Evolutionary conservation across 2,797 vertebrate species (phyloP).

Genomic region (Botia almorhae): DNA sequence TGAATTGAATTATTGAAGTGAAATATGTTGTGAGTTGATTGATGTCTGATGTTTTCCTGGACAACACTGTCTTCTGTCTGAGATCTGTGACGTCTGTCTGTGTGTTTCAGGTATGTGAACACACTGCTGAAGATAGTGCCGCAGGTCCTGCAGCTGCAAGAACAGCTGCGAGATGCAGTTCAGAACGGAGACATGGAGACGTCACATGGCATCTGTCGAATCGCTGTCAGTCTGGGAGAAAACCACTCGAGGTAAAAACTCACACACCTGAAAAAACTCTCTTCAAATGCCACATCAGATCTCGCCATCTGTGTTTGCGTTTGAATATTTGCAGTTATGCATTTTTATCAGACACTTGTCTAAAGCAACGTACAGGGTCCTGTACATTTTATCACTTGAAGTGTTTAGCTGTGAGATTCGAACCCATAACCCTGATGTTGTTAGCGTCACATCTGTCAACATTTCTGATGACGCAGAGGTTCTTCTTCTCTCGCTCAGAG

Average conservation of each 20-base stretch:
- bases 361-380: no score
- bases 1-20: no score
- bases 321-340: no score
- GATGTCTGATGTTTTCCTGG: no score
- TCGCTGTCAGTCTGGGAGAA: conserved; percentile 93
- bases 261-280: conserved; percentile 17
- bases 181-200: conserved; percentile 99
- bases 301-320: no score
- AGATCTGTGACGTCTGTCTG: background rate
- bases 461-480: background rate
- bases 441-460: no score
- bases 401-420: no score
- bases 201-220: conserved; percentile 95
- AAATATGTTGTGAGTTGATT: no score
- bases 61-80: no score
- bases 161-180: conserved; percentile 93
- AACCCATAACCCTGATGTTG: no score
- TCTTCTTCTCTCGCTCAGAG: conserved; percentile 71
- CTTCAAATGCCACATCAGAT: background rate
- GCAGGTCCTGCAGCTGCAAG: conserved; percentile 91
- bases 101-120: conserved; percentile 89
- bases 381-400: no score
- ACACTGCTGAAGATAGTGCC: conserved; percentile 97
- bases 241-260: conserved; percentile 92
- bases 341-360: no score